A percentile compares a stretch with the other conserved stretches of the same genome.
phyloP scores from a whole-genome alignment of 2,888 invertebrate genomes.

The Mechanitis mazaeus region DNA sequence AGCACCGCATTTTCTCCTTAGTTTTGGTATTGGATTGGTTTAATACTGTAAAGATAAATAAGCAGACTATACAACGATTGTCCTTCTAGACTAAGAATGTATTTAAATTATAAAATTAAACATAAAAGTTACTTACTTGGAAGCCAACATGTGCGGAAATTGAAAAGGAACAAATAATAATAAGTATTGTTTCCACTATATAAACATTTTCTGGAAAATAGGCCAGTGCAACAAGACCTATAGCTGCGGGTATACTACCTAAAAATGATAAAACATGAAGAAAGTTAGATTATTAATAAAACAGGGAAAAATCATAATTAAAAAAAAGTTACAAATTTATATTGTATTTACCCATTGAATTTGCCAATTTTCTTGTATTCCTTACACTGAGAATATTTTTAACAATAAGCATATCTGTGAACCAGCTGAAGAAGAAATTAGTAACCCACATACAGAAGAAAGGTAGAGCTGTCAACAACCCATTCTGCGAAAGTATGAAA shows the following conservation, averaged over 20 bases:
- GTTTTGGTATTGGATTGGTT: too few species aligned
- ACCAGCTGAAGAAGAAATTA: constrained; percentile 82
- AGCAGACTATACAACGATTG: too few species aligned
- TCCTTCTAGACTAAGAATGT: not conserved
- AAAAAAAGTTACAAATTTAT: too few species aligned
- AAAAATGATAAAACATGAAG: constrained; percentile 34
- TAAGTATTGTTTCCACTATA: constrained; percentile 74
- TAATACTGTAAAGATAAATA: too few species aligned
- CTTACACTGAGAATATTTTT: constrained; percentile 71
- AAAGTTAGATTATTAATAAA: too few species aligned
- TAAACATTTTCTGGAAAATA: constrained; percentile 68
- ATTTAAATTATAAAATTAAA: not conserved
- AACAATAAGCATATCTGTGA: constrained; percentile 79
- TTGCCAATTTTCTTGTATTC: constrained; percentile 77
- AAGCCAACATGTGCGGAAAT: constrained; percentile 79
- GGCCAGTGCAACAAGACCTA: constrained; percentile 75
- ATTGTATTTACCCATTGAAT: constrained; percentile 60
- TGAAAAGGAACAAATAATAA: constrained; percentile 79
- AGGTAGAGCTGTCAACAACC: constrained; percentile 82
- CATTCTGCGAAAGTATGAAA: constrained; percentile 72
- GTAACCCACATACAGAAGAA: constrained; percentile 85
- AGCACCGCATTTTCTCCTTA: too few species aligned
- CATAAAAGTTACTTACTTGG: constrained; percentile 57
- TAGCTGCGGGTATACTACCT: constrained; percentile 75
- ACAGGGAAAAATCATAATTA: too few species aligned